Evolutionary conservation across 2,797 vertebrate genomes (phyloP).

Genomic region (Enteromius anoplus): DNA sequence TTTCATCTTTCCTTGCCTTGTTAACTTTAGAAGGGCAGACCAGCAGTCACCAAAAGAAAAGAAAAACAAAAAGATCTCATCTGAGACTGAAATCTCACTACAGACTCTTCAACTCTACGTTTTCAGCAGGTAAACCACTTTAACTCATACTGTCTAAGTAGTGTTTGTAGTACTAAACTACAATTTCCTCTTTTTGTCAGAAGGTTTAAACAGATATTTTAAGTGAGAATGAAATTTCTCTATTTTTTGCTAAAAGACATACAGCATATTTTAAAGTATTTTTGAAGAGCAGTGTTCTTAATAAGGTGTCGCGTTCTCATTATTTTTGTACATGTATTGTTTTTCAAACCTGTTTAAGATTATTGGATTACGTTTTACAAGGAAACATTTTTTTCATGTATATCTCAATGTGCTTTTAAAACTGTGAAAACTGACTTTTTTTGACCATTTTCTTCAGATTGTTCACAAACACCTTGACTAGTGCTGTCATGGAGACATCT

Average conservation of each 20-base stretch:
- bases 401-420: background rate
- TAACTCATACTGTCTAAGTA: background rate
- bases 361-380: background rate
- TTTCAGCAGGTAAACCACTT: slow-evolving; percentile 7
- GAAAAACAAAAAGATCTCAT: background rate
- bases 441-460: no score
- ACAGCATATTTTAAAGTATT: background rate
- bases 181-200: background rate
- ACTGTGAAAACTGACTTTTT: no score
- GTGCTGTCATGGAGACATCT: background rate
- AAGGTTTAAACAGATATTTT: background rate
- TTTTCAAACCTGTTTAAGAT: background rate
- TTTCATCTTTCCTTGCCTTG: background rate
- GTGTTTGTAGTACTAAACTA: background rate
- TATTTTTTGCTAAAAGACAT: background rate
- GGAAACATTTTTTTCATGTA: background rate
- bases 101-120: background rate
- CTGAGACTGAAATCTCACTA: background rate
- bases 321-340: background rate
- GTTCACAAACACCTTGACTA: background rate
- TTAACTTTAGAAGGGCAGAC: background rate
- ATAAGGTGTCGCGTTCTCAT: background rate
- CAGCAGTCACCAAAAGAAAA: background rate
- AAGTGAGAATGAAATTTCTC: background rate
- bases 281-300: background rate